phyloP scores from a whole-genome alignment of 2,888 invertebrate genomes.

The Andrena bucephala region DNA sequence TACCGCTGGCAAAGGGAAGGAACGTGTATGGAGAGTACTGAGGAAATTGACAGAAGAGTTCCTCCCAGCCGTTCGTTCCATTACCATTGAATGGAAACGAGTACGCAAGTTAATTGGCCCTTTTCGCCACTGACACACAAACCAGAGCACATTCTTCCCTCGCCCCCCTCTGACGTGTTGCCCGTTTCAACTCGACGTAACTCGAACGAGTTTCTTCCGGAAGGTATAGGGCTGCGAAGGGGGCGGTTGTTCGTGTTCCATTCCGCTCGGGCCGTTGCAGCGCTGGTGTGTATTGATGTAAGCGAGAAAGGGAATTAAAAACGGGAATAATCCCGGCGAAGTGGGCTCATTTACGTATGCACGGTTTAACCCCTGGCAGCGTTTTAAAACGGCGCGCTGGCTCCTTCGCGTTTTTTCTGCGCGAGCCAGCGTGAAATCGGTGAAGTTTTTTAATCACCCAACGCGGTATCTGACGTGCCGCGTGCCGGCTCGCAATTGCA shows the following conservation, averaged over 20 bases:
- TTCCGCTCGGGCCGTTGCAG: slow-evolving; percentile 18
- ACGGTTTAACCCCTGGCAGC: slow-evolving; percentile 53
- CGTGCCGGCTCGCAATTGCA: slow-evolving; percentile 39
- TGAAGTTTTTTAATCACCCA: slow-evolving; percentile 61
- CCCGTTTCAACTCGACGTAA: background rate
- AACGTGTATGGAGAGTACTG: too few species aligned
- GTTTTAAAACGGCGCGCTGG: slow-evolving; percentile 15
- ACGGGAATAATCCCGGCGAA: slow-evolving; percentile 56
- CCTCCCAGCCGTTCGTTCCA: background rate
- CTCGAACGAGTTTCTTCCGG: background rate
- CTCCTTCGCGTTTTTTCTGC: slow-evolving; percentile 30
- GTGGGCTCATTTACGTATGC: slow-evolving; percentile 59
- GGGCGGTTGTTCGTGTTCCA: slow-evolving; percentile 21
- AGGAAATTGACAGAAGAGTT: background rate
- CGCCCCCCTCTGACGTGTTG: background rate
- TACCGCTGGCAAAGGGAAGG: too few species aligned
- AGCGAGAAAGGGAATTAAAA: slow-evolving; percentile 64
- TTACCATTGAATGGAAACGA: background rate
- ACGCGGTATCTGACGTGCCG: slow-evolving; percentile 26
- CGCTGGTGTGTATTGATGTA: slow-evolving; percentile 35
- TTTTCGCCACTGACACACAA: background rate
- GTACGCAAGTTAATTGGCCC: slow-evolving; percentile 6
- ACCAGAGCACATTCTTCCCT: background rate
- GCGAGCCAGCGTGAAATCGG: slow-evolving; percentile 34
- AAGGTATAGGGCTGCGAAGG: background rate